Conservation (phyloP, 1,140 invertebrate genomes). For the Diuraphis noxia region DNA sequence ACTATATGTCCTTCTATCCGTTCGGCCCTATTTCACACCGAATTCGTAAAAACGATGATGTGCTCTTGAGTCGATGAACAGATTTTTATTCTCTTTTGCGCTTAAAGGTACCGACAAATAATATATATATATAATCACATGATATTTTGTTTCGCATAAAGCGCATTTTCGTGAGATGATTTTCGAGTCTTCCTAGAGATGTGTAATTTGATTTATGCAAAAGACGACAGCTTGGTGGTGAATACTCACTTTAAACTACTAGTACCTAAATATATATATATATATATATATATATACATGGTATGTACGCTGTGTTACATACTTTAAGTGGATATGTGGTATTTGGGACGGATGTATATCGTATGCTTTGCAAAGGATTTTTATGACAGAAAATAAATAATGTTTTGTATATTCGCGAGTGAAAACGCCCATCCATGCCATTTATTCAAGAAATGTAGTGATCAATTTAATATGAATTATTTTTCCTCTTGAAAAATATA, state of each 20-base stretch:
- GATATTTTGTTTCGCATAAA: background rate
- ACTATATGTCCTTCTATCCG: background rate
- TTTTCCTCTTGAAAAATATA: background rate
- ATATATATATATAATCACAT: background rate
- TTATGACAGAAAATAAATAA: slow-evolving; percentile 17
- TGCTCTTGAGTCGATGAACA: background rate
- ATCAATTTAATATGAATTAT: slow-evolving; percentile 19
- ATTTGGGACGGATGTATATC: background rate
- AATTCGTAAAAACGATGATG: background rate
- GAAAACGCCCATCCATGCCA: background rate
- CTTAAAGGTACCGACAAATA: too few species aligned
- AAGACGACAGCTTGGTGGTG: background rate
- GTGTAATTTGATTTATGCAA: background rate
- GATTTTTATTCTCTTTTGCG: background rate
- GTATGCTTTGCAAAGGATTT: background rate
- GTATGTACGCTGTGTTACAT: background rate
- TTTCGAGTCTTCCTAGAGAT: background rate
- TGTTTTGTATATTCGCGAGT: background rate
- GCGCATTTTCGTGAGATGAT: background rate
- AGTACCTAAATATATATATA: background rate
- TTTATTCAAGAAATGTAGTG: slow-evolving; percentile 12
- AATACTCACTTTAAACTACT: background rate
- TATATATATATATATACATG: background rate
- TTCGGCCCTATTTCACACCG: background rate
- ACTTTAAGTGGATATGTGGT: background rate